Evolutionary conservation across 2,113 vertebrate genomes (phyloP).

Genomic region (Dipodomys stephensi): DNA sequence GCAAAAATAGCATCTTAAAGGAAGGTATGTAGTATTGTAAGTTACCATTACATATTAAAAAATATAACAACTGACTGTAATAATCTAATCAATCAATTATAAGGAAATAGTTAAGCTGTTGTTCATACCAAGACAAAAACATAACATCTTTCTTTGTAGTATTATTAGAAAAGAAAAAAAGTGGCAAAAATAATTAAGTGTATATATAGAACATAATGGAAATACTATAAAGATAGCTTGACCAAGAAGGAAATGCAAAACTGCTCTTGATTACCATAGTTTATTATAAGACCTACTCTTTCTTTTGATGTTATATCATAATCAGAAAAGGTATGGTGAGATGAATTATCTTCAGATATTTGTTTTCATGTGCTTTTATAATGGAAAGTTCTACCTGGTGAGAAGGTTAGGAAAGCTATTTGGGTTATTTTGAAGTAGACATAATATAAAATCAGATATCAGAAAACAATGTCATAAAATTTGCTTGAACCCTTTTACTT

Average conservation of each 20-base stretch:
- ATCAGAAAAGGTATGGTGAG: not conserved
- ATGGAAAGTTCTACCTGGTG: not conserved
- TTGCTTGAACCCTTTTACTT: not conserved
- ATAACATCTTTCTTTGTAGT: not conserved
- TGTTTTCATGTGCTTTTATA: not conserved
- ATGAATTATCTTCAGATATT: not conserved
- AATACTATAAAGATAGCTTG: not conserved
- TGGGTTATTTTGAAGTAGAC: not conserved
- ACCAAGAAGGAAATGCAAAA: not conserved
- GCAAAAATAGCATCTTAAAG: not conserved
- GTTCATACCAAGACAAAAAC: not conserved
- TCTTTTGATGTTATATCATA: not conserved
- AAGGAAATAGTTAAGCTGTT: not conserved
- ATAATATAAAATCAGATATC: not conserved
- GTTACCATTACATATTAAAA: not conserved
- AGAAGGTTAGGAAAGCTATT: not conserved
- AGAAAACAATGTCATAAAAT: not conserved
- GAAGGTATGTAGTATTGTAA: not conserved
- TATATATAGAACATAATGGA: not conserved
- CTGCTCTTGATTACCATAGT: not conserved
- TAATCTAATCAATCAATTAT: not conserved
- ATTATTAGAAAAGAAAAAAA: not conserved
- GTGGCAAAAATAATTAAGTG: not conserved
- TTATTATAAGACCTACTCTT: not conserved
- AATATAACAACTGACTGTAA: not conserved